Evolutionary conservation across 23 tunicate genomes (phyloP).

Genomic region (Styela clava): DNA sequence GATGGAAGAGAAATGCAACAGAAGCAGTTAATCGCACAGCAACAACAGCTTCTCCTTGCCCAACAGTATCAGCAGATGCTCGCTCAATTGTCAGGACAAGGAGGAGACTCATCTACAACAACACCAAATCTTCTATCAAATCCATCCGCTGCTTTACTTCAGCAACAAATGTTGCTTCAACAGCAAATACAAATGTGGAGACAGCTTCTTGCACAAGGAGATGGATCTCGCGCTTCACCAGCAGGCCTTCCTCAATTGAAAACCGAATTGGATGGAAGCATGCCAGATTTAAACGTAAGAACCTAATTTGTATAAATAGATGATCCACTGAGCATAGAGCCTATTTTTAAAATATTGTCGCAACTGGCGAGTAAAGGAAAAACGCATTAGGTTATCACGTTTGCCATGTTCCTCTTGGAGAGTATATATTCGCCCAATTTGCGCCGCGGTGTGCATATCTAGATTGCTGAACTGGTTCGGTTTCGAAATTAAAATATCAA

Average conservation of each 20-base stretch:
- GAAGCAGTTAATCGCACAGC: slow-evolving; percentile 64
- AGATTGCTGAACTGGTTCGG: too few species aligned
- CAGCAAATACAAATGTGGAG: slow-evolving; percentile 27
- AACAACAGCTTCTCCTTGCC: slow-evolving; percentile 74
- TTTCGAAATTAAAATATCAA: too few species aligned
- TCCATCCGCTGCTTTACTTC: slow-evolving; percentile 17
- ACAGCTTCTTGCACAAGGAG: slow-evolving; percentile 12
- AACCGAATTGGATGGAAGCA: not conserved
- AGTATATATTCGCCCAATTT: too few species aligned
- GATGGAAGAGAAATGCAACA: not conserved
- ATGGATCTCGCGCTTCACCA: not conserved
- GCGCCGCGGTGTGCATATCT: too few species aligned
- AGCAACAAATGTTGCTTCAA: slow-evolving; percentile 39
- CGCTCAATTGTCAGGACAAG: slow-evolving; percentile 33
- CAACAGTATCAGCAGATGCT: slow-evolving; percentile 86
- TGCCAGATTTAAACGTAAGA: not conserved
- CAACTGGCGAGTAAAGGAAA: too few species aligned
- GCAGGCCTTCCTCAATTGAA: not conserved
- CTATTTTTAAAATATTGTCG: too few species aligned
- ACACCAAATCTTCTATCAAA: not conserved
- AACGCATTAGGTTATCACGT: too few species aligned
- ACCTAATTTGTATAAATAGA: too few species aligned
- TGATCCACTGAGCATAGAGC: too few species aligned
- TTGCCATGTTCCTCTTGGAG: too few species aligned
- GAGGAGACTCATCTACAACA: too few species aligned